These are phyloP conservation scores for Cephus cinctus DNA, from an alignment of 1,140 invertebrate species.

Conservation along the genomic window DNA sequence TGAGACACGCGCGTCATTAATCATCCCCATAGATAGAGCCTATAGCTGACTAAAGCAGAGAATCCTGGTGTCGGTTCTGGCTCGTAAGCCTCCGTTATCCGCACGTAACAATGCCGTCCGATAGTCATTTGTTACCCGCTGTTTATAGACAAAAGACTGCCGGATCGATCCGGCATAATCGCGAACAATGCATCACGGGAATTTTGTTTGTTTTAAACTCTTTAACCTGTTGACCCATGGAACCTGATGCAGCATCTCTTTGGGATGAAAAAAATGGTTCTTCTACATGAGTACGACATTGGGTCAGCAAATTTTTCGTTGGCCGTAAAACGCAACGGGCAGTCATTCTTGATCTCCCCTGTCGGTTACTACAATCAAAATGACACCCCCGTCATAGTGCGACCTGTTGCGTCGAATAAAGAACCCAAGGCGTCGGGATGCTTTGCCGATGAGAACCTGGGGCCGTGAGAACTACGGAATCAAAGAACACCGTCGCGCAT, in stretches of 20 bases:
- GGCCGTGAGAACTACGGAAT: conserved; percentile 42
- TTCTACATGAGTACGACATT: no score
- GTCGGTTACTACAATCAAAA: no score
- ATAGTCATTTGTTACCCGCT: conserved; percentile 34
- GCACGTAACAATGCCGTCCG: no score
- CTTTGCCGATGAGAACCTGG: conserved; percentile 10
- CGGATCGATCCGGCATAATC: conserved; percentile 22
- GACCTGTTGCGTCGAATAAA: conserved; percentile 37
- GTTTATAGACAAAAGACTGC: conserved; percentile 26
- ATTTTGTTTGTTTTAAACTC: conserved; percentile 5
- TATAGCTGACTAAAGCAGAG: not conserved
- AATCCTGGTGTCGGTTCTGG: not conserved
- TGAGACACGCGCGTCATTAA: conserved; percentile 25
- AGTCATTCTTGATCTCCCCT: not conserved
- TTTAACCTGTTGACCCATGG: no score
- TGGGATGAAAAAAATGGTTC: not conserved
- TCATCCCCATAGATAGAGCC: conserved; percentile 21
- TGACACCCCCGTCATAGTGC: conserved; percentile 35
- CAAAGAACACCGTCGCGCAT: conserved; percentile 42
- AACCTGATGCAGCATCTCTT: no score
- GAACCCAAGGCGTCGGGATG: not conserved
- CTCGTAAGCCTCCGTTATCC: not conserved
- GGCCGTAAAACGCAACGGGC: no score
- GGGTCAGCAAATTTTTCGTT: no score
- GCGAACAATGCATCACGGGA: conserved; percentile 18